These are phyloP conservation scores for Origma solitaria DNA, from an alignment of 2,113 vertebrate species.

Conservation along the genomic window DNA sequence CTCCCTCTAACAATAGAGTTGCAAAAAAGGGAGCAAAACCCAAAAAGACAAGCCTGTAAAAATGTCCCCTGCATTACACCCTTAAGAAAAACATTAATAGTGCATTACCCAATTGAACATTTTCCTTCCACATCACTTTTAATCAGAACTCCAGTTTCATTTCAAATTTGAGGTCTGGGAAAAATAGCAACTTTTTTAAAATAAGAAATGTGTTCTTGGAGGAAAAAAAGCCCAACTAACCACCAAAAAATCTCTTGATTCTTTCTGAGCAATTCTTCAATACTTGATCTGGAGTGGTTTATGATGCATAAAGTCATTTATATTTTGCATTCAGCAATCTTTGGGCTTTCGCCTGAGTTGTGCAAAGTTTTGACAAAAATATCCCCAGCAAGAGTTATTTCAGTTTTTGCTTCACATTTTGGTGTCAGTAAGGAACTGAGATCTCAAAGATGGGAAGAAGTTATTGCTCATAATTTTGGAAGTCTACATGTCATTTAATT, in stretches of 20 bases:
- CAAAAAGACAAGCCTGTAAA: not conserved
- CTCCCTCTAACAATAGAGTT: not conserved
- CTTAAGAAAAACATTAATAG: not conserved
- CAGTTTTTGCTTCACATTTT: not conserved
- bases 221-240: not conserved
- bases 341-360: not conserved
- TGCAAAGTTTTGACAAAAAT: slow-evolving; percentile 1
- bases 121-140: slow-evolving; percentile 53
- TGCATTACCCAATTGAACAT: slow-evolving; percentile 22
- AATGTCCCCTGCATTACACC: not conserved
- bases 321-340: not conserved
- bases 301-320: not conserved
- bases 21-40: not conserved
- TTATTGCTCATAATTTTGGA: not conserved
- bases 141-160: slow-evolving; percentile 24
- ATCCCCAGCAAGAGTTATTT: not conserved
- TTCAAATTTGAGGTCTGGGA: slow-evolving; percentile 49
- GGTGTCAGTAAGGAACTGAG: not conserved
- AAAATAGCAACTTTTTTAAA: slow-evolving; percentile 20
- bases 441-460: not conserved
- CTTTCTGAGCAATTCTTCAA: not conserved
- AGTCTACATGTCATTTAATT: not conserved
- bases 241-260: not conserved
- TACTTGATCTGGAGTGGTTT: not conserved
- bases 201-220: slow-evolving; percentile 17